Base-by-base conservation (phyloP, 2,113 vertebrate genomes). In the Plotosus lineatus region DNA sequence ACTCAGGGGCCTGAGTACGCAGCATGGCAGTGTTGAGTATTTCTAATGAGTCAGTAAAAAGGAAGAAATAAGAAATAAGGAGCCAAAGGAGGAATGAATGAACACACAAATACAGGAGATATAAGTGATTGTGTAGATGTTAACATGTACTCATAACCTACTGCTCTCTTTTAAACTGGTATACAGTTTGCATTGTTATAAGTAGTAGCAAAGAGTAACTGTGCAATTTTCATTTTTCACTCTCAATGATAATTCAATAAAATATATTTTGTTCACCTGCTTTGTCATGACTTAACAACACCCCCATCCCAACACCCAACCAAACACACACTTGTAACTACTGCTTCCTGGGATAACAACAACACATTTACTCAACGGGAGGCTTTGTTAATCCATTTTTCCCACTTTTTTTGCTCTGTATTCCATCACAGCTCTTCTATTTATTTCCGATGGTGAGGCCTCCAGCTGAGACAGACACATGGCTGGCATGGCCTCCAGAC, bases 401-500 rank as follows among this genome's bases (percentile, higher is more conserved):
- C 46, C 48, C n/a, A 14, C 90, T 93, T 91, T 93, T 93, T 91
- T 92, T 92, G 90, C 94, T 91, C 94, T 92, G 88, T 92, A 94
- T 90, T 94, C 92, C 88, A 91, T 92, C 88, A 90, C 93, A 93
- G 93, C 72, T 93, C 93, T 94, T 92, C 94, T 92, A 93, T 94
- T 95, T 95, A 95, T 95, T 95, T 93, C 93, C 94, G 93, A 93
- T 92, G 93, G 93, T 86, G 90, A 94, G 92, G 91, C 94, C 91
- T 94, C 95, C 96, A 95, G 93, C 95, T 94, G 94, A 94, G 96
- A 95, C 90, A 94, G 94, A 93, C 95, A 95, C 95, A 96, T 94
- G 93, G 89, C 89, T 92, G 91, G 78, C 82, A 55, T 92, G 91
- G 93, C 94, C 94, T 95, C 94, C 95, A 95, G 94, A 94, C 92